These are phyloP conservation scores for Vannuccia rotundouncinata DNA, from an alignment of 2,888 invertebrate genomes.

Conservation along the genomic window DNA sequence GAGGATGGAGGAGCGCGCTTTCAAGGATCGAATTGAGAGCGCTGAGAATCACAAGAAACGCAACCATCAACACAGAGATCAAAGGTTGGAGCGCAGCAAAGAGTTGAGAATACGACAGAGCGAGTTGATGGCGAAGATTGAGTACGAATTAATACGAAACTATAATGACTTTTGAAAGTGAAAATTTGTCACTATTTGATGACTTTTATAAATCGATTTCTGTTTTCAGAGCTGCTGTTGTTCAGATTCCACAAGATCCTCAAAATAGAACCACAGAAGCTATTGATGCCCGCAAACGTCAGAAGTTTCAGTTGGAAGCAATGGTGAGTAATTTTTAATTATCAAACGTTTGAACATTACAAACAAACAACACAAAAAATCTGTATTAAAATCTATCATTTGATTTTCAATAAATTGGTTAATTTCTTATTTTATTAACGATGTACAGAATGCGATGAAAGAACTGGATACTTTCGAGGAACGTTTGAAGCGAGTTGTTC, in stretches of 20 bases:
- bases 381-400: too few relatives aligned
- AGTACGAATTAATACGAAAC: constrained; percentile 46
- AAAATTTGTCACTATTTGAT: constrained; percentile 36
- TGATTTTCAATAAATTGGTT: too few relatives aligned
- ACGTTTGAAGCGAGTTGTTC: constrained; percentile 49
- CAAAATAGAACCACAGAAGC: constrained; percentile 48
- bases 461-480: constrained; percentile 52
- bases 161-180: constrained; percentile 13
- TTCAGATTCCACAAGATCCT: constrained; percentile 54
- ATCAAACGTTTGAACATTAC: neutral
- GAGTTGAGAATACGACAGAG: constrained; percentile 48
- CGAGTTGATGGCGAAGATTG: constrained; percentile 55
- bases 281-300: constrained; percentile 42
- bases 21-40: constrained; percentile 50
- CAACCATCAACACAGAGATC: constrained; percentile 47
- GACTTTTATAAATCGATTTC: constrained; percentile 31
- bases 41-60: constrained; percentile 47
- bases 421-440: too few relatives aligned
- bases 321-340: constrained; percentile 42
- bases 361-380: too few relatives aligned
- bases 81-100: constrained; percentile 48
- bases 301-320: constrained; percentile 38
- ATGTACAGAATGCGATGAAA: constrained; percentile 46
- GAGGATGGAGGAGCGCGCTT: constrained; percentile 51
- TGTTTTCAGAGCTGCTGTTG: constrained; percentile 51